A percentile compares a stretch with the other conserved stretches of the same genome.
phyloP scores from a whole-genome alignment of 2,113 vertebrate genomes.

The Pachycephala philippinensis region DNA sequence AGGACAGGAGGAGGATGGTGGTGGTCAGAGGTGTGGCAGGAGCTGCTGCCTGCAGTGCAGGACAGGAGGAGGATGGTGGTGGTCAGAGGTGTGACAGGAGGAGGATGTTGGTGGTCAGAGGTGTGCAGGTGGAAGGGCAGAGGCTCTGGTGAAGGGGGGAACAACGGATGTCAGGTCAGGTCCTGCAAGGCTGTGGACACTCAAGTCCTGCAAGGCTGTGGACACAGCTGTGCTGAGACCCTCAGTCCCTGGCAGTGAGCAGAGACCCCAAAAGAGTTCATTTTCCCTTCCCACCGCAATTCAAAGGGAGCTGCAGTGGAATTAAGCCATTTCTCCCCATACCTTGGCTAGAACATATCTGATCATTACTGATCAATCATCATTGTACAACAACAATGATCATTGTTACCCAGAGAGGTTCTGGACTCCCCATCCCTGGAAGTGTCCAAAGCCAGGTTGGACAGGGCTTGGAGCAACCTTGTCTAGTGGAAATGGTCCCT shows the following conservation, averaged over 20 bases:
- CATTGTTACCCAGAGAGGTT: not conserved
- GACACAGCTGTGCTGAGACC: accelerated
- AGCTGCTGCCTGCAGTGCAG: no score
- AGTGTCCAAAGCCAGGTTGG: not conserved
- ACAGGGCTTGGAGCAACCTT: not conserved
- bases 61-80: not conserved
- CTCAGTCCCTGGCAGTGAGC: not conserved
- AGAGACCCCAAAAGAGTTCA: not conserved
- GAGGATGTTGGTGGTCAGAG: not conserved
- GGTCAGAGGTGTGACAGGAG: not conserved
- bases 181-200: not conserved
- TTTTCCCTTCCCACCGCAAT: not conserved
- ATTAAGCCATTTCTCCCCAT: not conserved
- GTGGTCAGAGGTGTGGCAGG: not conserved
- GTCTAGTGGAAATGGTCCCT: not conserved
- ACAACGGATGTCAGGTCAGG: not conserved
- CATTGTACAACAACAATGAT: not conserved
- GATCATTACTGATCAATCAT: not conserved
- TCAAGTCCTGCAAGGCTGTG: not conserved
- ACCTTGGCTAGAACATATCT: not conserved
- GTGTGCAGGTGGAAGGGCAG: not conserved
- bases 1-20: not conserved
- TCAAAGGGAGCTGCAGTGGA: not conserved
- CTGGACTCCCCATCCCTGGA: not conserved
- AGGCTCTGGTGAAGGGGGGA: not conserved